Evolutionary conservation across 2,113 vertebrate genomes (phyloP).

Genomic region (Rostratula benghalensis): DNA sequence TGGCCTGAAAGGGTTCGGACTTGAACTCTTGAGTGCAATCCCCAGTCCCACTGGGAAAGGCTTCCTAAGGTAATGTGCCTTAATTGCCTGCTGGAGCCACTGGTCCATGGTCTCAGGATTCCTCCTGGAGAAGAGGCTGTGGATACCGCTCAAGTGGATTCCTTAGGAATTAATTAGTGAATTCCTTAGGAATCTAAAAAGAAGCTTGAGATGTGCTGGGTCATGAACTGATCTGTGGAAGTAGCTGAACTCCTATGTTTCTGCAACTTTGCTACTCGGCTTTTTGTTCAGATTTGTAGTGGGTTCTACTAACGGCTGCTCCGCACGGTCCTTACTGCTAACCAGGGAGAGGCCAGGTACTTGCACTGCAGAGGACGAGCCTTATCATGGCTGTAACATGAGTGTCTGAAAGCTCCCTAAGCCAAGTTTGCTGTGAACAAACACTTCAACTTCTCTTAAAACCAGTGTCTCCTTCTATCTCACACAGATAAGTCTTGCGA

Average conservation of each 20-base stretch:
- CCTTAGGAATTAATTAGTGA: neutral
- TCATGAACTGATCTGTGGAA: slow-evolving; percentile 57
- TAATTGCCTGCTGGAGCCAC: neutral
- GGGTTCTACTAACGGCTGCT: slow-evolving; percentile 39
- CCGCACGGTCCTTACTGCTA: slow-evolving; percentile 6
- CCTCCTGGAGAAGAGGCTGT: slow-evolving; percentile 21
- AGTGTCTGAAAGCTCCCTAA: neutral
- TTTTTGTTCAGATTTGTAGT: slow-evolving; percentile 12
- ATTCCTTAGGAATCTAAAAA: neutral
- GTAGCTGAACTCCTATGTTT: neutral
- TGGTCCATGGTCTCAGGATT: neutral
- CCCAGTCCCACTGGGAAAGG: neutral
- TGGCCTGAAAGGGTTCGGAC: neutral
- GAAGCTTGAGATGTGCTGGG: neutral
- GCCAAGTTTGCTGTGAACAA: neutral
- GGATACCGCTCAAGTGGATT: neutral
- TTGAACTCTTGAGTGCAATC: neutral
- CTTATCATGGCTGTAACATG: neutral
- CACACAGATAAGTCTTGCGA: slow-evolving; percentile 73
- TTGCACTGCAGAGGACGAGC: neutral
- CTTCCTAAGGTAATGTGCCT: neutral
- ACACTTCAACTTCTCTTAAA: neutral
- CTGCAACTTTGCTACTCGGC: neutral
- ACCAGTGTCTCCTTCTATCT: slow-evolving; percentile 64
- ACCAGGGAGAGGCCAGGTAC: neutral